Base-by-base conservation (phyloP, 2,113 vertebrate species). In the Apteryx owenii region DNA sequence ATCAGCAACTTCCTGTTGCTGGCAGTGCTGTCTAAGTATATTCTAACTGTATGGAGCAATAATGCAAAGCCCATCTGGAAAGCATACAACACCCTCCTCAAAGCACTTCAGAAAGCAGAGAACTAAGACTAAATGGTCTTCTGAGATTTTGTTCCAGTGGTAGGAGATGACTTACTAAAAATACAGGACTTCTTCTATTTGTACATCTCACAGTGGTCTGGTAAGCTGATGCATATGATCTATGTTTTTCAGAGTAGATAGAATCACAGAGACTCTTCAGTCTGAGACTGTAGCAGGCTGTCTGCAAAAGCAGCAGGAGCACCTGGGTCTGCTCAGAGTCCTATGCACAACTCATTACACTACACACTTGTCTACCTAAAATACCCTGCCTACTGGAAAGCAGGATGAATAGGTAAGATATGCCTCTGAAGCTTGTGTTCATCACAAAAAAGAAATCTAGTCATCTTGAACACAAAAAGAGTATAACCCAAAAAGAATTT, bases 1-100 rank as follows among this genome's bases (percentile, higher is more conserved):
- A 96, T 68, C 85, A 89, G 82, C 60, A 62, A 33, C 91, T 96
- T 95, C 93, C 93, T 93, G 89, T 36, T 81, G 93, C 86, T 93
- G 94, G 86, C 89, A 95, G 86, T 4, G 56, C 84, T 70, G 44
- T 36, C 51, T 7, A 66, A 96, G 72, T 5, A 77, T 71, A 38
- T 71, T 60, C 90, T 64, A 44, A 77, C 60, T 62, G 80, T 86
- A 92, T 81, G 89, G 94, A 75, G 83, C 40, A 72, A 77, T 44
- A 83, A 91, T 75, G 95, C 90, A 88, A 71, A 92, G 90, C 83
- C 85, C 92, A 90, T 94, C 95, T 95, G 94, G 93, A 89, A 71
- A 78, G 72, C 93, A 42, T 23, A 77, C 62, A 62, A 25, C 77
- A 75, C 65, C 86, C 86, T 95, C 91, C 36, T 38, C 36, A 38